Conservation (phyloP, 2,888 invertebrate species). For the Clistopyga incitator region DNA sequence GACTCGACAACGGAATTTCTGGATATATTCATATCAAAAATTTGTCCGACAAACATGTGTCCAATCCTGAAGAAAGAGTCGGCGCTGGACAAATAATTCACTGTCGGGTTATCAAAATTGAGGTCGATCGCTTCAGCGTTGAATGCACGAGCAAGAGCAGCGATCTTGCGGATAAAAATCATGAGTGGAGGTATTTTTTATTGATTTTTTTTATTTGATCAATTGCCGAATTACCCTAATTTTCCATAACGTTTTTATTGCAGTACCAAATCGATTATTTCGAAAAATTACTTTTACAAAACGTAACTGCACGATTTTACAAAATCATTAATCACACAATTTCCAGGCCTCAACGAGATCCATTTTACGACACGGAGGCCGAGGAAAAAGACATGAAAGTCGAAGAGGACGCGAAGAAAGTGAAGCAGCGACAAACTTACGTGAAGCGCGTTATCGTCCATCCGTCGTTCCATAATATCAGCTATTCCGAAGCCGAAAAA, state of each 20-base stretch:
- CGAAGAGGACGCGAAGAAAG: conserved; percentile 93
- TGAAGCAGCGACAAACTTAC: conserved; percentile 93
- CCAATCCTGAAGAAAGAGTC: conserved; percentile 97
- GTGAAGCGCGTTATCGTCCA: conserved; percentile 99
- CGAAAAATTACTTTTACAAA: too few species aligned
- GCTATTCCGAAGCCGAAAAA: conserved; percentile 96
- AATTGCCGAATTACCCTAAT: too few species aligned
- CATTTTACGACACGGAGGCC: conserved; percentile 94
- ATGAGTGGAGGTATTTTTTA: conserved; percentile 91
- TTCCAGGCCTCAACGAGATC: conserved; percentile 92
- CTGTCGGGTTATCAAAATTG: conserved; percentile 96
- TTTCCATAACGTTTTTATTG: too few species aligned
- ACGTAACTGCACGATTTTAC: too few species aligned
- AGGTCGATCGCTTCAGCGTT: conserved; percentile 96
- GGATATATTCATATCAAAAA: conserved; percentile 98
- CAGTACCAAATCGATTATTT: too few species aligned
- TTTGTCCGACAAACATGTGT: conserved; percentile 96
- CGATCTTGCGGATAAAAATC: conserved; percentile 95
- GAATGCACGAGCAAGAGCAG: conserved; percentile 97
- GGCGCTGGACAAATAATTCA: conserved; percentile 93
- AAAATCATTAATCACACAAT: not conserved
- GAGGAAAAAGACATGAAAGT: conserved; percentile 92
- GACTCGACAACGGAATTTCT: conserved; percentile 96
- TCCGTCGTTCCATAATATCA: conserved; percentile 98
- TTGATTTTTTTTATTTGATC: too few species aligned